These are phyloP conservation scores for Synaphobranchus kaupii DNA, from an alignment of 2,797 vertebrate genomes.

Conservation along the genomic window DNA sequence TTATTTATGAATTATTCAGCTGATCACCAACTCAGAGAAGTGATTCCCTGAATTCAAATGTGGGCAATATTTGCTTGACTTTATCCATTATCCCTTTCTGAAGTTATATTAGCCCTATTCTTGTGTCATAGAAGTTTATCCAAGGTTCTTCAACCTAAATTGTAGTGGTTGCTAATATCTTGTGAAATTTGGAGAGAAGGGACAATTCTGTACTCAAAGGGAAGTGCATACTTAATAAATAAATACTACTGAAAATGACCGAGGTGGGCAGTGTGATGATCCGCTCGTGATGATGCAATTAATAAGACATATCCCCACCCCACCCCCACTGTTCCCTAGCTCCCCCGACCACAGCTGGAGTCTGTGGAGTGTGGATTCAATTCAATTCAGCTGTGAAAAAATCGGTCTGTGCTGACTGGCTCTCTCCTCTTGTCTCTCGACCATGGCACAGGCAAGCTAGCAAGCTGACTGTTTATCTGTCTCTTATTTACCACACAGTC, in stretches of 20 bases:
- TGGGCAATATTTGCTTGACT: not conserved
- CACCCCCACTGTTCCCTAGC: not conserved
- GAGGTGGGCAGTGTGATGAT: constrained; percentile 37
- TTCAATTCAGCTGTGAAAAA: constrained; percentile 43
- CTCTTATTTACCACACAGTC: not conserved
- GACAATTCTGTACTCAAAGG: too few species aligned
- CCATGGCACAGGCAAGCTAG: not conserved
- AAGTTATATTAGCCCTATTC: not conserved
- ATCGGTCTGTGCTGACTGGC: constrained; percentile 28
- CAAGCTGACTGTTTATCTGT: not conserved
- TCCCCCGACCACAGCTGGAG: constrained; percentile 28
- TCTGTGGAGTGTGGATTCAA: constrained; percentile 39
- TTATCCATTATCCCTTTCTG: not conserved
- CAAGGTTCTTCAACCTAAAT: not conserved
- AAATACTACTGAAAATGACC: not conserved
- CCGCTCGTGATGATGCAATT: constrained; percentile 32
- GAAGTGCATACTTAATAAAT: not conserved
- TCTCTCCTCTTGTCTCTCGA: not conserved
- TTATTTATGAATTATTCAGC: not conserved
- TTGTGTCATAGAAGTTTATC: constrained; percentile 7
- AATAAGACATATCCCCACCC: constrained; percentile 12
- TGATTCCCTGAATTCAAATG: not conserved
- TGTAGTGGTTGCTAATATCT: not conserved
- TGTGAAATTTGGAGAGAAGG: not conserved
- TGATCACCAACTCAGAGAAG: not conserved